Evolutionary conservation across 2,113 vertebrate species (phyloP).

Genomic region (Anas platyrhynchos): DNA sequence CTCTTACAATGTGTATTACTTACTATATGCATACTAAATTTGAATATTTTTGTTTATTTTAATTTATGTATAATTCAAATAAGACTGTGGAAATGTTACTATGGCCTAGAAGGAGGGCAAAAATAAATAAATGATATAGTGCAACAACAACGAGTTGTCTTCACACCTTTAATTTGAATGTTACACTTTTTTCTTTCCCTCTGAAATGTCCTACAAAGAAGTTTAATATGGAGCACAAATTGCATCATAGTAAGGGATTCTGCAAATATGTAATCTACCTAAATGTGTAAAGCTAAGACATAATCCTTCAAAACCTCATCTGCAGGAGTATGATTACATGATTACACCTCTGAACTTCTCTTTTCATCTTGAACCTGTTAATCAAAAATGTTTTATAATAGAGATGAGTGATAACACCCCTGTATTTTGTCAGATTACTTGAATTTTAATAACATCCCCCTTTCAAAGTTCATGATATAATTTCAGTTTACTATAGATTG

Average conservation of each 20-base stretch:
- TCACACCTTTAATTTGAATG: neutral
- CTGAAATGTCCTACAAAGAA: neutral
- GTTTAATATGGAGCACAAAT: neutral
- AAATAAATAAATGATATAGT: neutral
- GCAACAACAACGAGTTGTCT: neutral
- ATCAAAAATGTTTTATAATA: constrained; percentile 1
- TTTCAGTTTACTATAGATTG: neutral
- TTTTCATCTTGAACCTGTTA: neutral
- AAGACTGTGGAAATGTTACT: neutral
- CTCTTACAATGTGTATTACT: neutral
- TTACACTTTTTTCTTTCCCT: neutral
- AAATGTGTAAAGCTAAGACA: neutral
- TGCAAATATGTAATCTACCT: neutral
- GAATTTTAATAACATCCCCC: neutral
- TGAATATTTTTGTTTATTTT: neutral
- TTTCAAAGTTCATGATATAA: neutral
- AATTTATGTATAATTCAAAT: neutral
- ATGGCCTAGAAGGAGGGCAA: neutral
- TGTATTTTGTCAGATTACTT: neutral
- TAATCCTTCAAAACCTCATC: constrained; percentile 4
- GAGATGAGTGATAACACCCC: neutral
- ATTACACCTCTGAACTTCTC: neutral
- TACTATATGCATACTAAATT: neutral
- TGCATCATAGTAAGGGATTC: neutral
- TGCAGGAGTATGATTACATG: neutral